Evolutionary conservation across 2,113 vertebrate species (phyloP), one percentile per base, ranked within the genome.

Genomic region (Cisticola juncidis): DNA sequence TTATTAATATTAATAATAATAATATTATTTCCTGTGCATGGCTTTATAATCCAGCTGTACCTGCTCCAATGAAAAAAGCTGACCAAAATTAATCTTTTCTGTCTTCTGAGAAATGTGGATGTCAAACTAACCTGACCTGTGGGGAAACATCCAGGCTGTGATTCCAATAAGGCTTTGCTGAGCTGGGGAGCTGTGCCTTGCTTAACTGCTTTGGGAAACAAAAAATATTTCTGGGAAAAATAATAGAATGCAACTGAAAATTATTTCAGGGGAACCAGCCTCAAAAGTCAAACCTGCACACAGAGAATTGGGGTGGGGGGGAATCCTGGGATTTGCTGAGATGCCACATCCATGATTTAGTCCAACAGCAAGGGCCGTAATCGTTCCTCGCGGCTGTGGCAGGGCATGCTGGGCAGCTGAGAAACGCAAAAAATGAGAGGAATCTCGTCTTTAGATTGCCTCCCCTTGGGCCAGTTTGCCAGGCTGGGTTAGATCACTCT

Each of bases 401-500:
- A 62, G 62, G 65, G 45, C 62, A 84, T 21, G 65, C 60, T 54
- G 69, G 64, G 53, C 38, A 94, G 84, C 81, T 90, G 92, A 91
- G 84, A 92, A 90, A 94, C 0, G n/a, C 45, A 82, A 71, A 92
- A 89, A 71, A 33, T 0, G 25, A 90, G 50, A 80, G 58, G 57
- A 57, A 83, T 33, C 81, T 94, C 78, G 12, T 91, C 81, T 94
- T 76, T 33, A 12, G 29, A 23, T 80, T 90, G 90, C 66, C 53
- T 82, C 40, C 77, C 92, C 87, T 9, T 12, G 65, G 90, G 91
- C 82, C 81, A 70, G 33, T 86, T 95, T 95, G 93, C 87, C 93
- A 95, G 54, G 62, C 50, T 65, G 35, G 92, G 86, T 92, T 95
- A 94, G 95, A 91, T 87, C 68, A 91, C 26, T 65, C 84, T 62